These are phyloP conservation scores for Yponomeuta malinellus DNA, from an alignment of 2,888 invertebrate genomes.

Conservation along the genomic window DNA sequence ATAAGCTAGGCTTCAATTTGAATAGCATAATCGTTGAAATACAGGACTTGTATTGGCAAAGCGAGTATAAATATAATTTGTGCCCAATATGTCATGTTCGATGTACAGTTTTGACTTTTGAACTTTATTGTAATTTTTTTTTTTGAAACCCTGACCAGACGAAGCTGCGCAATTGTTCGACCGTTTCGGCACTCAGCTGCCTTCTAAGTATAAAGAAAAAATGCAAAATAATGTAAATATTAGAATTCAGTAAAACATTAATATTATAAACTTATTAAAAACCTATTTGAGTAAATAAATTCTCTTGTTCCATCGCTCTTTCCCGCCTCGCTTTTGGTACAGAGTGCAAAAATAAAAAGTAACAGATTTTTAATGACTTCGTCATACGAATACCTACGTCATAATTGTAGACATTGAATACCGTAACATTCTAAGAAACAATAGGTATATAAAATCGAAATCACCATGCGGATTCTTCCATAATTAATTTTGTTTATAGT, in stretches of 20 bases:
- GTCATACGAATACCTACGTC: neutral
- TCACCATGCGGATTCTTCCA: neutral
- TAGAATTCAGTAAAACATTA: conserved; percentile 57
- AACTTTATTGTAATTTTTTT: conserved; percentile 33
- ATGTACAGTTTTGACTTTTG: conserved; percentile 56
- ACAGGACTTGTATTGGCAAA: conserved; percentile 34
- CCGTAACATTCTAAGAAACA: neutral
- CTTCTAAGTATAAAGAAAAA: conserved; percentile 58
- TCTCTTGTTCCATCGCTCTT: conserved; percentile 73
- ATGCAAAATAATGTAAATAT: conserved; percentile 70
- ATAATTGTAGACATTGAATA: too few species aligned
- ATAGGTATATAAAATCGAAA: neutral
- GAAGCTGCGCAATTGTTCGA: conserved; percentile 31
- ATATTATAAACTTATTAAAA: conserved; percentile 59
- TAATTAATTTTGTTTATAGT: neutral
- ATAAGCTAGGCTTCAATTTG: too few species aligned
- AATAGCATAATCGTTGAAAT: too few species aligned
- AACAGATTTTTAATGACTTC: neutral
- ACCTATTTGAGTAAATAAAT: conserved; percentile 75
- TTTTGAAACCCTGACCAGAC: conserved; percentile 58
- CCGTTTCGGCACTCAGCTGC: conserved; percentile 69
- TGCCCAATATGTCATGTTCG: conserved; percentile 76
- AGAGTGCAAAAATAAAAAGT: conserved; percentile 65
- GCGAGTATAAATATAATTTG: conserved; percentile 57
- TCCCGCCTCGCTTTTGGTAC: conserved; percentile 57